Conservation (phyloP, 2,888 invertebrate genomes). For the Hirtodrosophila alboralis region DNA sequence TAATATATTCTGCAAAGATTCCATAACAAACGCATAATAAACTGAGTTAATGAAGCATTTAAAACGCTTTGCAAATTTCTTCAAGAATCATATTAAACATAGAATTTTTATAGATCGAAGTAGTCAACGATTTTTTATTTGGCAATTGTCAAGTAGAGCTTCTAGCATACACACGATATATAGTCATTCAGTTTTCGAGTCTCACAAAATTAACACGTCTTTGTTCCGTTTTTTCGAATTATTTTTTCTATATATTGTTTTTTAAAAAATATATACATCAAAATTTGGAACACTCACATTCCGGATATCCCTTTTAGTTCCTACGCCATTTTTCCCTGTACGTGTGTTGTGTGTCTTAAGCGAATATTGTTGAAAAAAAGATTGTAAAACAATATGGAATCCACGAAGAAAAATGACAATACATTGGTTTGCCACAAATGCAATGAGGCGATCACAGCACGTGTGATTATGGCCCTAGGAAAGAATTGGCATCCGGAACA, state of each 20-base stretch:
- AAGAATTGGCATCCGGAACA: conserved; percentile 97
- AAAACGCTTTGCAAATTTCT: too few species aligned
- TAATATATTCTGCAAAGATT: too few species aligned
- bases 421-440: conserved; percentile 77
- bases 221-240: conserved; percentile 58
- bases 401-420: conserved; percentile 39
- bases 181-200: conserved; percentile 71
- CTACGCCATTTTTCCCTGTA: too few species aligned
- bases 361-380: conserved; percentile 1
- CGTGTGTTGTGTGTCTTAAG: conserved; percentile 11
- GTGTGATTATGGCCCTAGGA: conserved; percentile 94
- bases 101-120: background rate
- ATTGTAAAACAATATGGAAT: conserved; percentile 7
- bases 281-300: conserved; percentile 26
- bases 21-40: too few species aligned
- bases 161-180: background rate
- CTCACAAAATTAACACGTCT: conserved; percentile 76
- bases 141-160: background rate
- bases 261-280: conserved; percentile 32
- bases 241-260: conserved; percentile 41
- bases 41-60: too few species aligned
- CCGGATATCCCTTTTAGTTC: conserved; percentile 6
- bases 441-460: conserved; percentile 70
- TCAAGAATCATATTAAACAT: too few species aligned
- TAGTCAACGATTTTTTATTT: conserved; percentile 1